A percentile compares a stretch with the other conserved stretches of the same genome.
Evolutionary conservation across 2,888 invertebrate species (phyloP).

Genomic region (Cryptosula pallasiana): DNA sequence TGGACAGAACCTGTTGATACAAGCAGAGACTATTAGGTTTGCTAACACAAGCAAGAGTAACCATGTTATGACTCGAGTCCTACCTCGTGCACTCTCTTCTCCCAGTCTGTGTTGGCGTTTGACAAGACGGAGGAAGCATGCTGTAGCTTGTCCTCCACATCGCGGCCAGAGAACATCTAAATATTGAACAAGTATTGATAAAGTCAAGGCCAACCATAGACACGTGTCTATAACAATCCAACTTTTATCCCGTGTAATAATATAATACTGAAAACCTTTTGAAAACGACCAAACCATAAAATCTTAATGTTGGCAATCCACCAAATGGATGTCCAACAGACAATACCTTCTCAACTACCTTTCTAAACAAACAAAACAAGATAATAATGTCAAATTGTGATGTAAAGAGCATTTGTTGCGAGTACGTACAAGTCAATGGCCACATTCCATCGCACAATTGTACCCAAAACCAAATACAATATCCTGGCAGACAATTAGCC

Average conservation of each 20-base stretch:
- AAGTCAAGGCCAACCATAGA: not conserved
- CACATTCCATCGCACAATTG: too few species aligned
- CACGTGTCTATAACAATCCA: not conserved
- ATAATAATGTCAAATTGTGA: not conserved
- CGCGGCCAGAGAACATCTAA: slow-evolving; percentile 71
- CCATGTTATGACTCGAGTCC: too few species aligned
- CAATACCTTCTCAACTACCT: not conserved
- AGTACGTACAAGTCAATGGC: too few species aligned
- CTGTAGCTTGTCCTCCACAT: slow-evolving; percentile 75
- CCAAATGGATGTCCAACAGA: not conserved
- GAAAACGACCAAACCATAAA: too few species aligned
- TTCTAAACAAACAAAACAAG: not conserved
- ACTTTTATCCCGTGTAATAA: too few species aligned
- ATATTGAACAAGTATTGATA: slow-evolving; percentile 25
- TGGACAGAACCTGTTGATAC: too few species aligned
- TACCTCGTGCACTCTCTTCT: slow-evolving; percentile 84
- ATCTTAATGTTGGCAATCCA: too few species aligned
- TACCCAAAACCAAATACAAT: too few species aligned
- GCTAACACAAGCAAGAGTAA: too few species aligned
- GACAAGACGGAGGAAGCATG: slow-evolving; percentile 69
- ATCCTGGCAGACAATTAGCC: too few species aligned
- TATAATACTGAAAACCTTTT: too few species aligned
- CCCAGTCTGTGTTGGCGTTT: slow-evolving; percentile 85
- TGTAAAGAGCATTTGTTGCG: not conserved
- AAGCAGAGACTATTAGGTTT: too few species aligned